A percentile compares a stretch with the other conserved stretches of the same genome.
phyloP scores from a whole-genome alignment of 2,113 vertebrate species.

The Haemorhous mexicanus region DNA sequence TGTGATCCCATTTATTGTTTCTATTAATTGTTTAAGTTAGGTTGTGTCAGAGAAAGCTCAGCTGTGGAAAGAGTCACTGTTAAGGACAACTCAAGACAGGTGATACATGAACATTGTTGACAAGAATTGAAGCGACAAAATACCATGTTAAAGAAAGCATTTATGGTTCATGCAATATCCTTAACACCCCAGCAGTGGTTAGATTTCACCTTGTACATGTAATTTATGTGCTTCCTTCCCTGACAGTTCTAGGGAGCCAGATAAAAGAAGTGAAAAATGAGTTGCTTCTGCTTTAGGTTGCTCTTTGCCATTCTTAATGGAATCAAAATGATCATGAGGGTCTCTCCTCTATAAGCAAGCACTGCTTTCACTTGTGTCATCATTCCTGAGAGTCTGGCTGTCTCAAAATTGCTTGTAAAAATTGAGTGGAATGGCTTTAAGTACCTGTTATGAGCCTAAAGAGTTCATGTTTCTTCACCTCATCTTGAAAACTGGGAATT shows the following conservation, averaged over 20 bases:
- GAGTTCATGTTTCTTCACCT: not conserved
- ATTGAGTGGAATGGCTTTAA: not conserved
- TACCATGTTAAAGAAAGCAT: not conserved
- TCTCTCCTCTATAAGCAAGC: not conserved
- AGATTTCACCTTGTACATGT: not conserved
- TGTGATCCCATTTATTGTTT: not conserved
- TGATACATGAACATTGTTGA: not conserved
- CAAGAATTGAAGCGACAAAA: not conserved
- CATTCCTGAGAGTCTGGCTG: not conserved
- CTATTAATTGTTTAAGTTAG: not conserved
- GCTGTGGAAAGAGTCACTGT: not conserved
- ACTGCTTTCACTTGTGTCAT: not conserved
- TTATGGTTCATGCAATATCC: not conserved
- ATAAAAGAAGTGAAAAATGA: not conserved
- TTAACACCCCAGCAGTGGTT: not conserved
- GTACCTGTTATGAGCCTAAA: not conserved
- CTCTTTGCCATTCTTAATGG: accelerated
- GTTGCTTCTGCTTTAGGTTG: not conserved
- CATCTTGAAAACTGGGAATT: not conserved
- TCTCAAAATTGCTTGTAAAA: not conserved
- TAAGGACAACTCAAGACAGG: not conserved
- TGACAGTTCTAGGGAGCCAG: not conserved
- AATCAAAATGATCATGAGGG: not conserved
- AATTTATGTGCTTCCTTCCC: not conserved
- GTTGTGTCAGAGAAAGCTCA: not conserved